Evolutionary conservation across 2,113 vertebrate genomes (phyloP).

Genomic region (Phocoena sinus): DNA sequence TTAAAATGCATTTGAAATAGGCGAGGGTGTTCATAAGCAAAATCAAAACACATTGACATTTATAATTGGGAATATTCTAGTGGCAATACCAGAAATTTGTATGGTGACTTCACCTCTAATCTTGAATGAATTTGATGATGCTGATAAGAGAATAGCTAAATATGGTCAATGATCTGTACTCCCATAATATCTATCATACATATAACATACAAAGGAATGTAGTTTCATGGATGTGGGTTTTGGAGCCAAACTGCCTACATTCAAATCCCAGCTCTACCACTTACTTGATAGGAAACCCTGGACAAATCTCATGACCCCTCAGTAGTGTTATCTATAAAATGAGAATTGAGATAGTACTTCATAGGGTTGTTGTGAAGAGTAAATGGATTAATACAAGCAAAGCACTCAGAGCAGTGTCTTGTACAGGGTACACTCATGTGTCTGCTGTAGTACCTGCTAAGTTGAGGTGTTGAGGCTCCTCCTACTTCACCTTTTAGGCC

Average conservation of each 20-base stretch:
- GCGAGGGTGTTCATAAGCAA: background rate
- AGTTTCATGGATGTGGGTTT: background rate
- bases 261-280: background rate
- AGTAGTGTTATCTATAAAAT: background rate
- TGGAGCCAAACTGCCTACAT: background rate
- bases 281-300: background rate
- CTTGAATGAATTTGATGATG: background rate
- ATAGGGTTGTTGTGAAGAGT: background rate
- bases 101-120: background rate
- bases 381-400: background rate
- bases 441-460: background rate
- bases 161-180: background rate
- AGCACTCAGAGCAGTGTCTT: background rate
- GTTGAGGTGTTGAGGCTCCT: background rate
- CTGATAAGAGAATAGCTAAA: background rate
- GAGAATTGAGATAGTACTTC: background rate
- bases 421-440: fast-evolving
- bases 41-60: background rate
- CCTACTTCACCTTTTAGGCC: background rate
- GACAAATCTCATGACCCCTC: background rate
- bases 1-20: slow-evolving; percentile 11
- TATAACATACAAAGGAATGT: background rate
- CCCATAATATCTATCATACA: background rate
- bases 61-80: background rate
- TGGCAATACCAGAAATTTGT: background rate